Conservation (phyloP, 2,888 invertebrate species). For the Corbicula japonica region DNA sequence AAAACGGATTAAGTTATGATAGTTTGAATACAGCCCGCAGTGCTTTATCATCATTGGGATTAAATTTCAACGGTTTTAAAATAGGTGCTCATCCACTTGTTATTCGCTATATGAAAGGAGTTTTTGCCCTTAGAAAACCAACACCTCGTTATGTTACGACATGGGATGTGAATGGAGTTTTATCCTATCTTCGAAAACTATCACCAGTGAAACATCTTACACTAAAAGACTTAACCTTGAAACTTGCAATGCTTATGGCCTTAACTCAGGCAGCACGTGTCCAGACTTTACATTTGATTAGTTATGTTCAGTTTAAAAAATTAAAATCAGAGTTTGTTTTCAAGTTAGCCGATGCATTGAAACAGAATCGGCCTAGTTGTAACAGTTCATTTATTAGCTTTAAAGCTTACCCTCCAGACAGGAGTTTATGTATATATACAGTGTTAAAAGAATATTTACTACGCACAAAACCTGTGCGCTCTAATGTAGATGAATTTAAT, state of each 20-base stretch:
- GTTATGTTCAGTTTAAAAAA: constrained; percentile 13
- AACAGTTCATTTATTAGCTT: constrained; percentile 19
- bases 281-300: constrained; percentile 45
- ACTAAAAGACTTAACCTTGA: constrained; percentile 35
- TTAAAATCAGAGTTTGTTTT: constrained; percentile 25
- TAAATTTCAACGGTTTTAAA: constrained; percentile 30
- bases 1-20: constrained; percentile 37
- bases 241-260: too few species aligned
- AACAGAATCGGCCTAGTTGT: constrained; percentile 34
- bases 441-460: constrained; percentile 47
- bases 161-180: constrained; percentile 41
- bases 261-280: constrained; percentile 43
- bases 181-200: constrained; percentile 6
- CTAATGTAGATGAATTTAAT: neutral
- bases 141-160: constrained; percentile 23
- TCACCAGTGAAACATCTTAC: constrained; percentile 38
- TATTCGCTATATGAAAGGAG: constrained; percentile 39
- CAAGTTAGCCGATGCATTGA: constrained; percentile 24
- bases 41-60: constrained; percentile 22
- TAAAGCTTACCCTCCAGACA: constrained; percentile 54
- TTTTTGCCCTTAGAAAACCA: constrained; percentile 35
- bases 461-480: constrained; percentile 32
- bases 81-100: constrained; percentile 35
- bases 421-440: too few species aligned
- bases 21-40: constrained; percentile 33